Base-by-base conservation (phyloP, 2,888 invertebrate species). In the Troilus luridus region DNA sequence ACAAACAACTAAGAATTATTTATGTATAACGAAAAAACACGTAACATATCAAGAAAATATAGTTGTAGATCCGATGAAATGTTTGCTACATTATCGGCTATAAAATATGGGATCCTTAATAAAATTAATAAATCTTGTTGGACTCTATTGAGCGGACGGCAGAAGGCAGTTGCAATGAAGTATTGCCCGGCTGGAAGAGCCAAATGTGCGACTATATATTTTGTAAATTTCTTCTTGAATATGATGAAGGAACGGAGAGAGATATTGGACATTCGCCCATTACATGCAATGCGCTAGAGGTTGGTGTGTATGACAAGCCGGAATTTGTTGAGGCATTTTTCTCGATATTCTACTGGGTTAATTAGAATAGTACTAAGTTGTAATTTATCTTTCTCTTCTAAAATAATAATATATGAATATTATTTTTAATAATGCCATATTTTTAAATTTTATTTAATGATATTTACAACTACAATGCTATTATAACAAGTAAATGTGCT, bases 221-320 rank as follows among this genome's bases (percentile, higher is more conserved):
- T 85, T 85, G 85, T 56, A 85, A 81, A 81, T 81, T 81, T 81
- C 54, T 85, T 85, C 85, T 85, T 85, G 56, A 56, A 85, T 56
- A n/a, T 85, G 85, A 85, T 14, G 85, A 85, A 85, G 85, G 56
- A 54, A 27, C 7, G 85, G 56, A 58, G 19, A 56, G 56, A 85
- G 56, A 56, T 85, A 85, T 58, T 85, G 85, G 85, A 85, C 56
- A 58, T 27, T n/a, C 85, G 85, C 85, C 85, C 85, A 85, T 85
- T 85, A 85, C 12, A 54, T 85, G 85, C 56, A 85, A 85, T 85
- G 8, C 21, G 12, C 5, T 17, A 21, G 56, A n/a, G 54, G 54
- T 10, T 77, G 17, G 56, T 58, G 56, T 56, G 41, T 77, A 21
- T 85, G 85, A 56, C 56, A 85, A n/a, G 85, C 3, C 85, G 0